These are phyloP conservation scores for Octodon degus DNA, from an alignment of 2,113 vertebrate genomes.

Conservation along the genomic window DNA sequence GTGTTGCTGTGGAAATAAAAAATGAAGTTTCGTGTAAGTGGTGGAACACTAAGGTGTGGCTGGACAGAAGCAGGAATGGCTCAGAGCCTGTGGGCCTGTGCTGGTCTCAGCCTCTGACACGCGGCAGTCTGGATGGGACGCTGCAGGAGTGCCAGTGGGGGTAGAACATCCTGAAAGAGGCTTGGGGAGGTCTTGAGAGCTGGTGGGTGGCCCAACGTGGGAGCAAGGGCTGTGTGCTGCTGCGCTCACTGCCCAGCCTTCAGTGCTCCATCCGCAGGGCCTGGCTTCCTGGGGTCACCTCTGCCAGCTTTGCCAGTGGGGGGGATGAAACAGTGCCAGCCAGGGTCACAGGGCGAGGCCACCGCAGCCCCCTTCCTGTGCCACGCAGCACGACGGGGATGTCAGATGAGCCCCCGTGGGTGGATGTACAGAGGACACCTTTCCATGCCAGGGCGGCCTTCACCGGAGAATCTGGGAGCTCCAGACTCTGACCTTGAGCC, in stretches of 20 bases:
- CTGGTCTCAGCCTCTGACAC: not conserved
- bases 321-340: not conserved
- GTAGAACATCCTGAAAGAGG: not conserved
- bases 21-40: constrained; percentile 68
- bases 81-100: not conserved
- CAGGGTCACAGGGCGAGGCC: not conserved
- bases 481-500: not conserved
- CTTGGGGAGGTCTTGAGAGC: not conserved
- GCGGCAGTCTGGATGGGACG: not conserved
- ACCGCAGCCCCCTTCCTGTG: not conserved
- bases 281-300: not conserved
- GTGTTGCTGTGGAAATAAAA: constrained; percentile 90
- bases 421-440: not conserved
- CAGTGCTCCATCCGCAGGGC: not conserved
- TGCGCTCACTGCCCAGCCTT: not conserved
- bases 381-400: not conserved
- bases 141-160: not conserved
- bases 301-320: not conserved
- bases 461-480: not conserved
- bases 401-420: not conserved
- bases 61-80: not conserved
- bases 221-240: not conserved
- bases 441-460: not conserved
- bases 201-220: not conserved
- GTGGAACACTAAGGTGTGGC: constrained; percentile 27